Evolutionary conservation across 64 coral and sea anemone species (phyloP), one percentile per base, ranked within the genome.

Genomic region (Cladopsammia gracilis): DNA sequence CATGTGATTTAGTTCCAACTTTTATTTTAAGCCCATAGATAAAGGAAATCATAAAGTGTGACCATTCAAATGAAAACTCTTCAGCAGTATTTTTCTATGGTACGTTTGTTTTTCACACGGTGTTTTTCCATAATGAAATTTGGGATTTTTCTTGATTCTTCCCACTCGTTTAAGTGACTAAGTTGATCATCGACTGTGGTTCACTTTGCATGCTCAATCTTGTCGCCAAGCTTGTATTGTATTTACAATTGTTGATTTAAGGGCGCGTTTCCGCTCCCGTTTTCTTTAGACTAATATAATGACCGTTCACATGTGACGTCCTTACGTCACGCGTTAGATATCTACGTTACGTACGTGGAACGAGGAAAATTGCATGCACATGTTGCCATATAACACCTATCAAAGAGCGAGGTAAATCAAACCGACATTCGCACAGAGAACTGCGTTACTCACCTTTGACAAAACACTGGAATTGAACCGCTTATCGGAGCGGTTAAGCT

Each of bases 361-460:
- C 62, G 62, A 84, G 80, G 80, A 84, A 84, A 83, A 68, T 48
- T 24, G 34, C 20, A 84, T 67, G 43, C 60, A 67, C 59, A 46
- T 4, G 44, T n/a, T 15, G 58, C 34, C 2, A 23, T 46, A 61
- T 16, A 82, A 60, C 8, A 15, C 34, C 26, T 9, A 10, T 8
- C 80, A 20, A 18, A 23, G n/a, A 68, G 64, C 44, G 64, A 24
- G 16, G 22, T 10, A 66, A 49, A 47, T 49, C 13, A 19, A 24
- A 84, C 45, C 64, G 44, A 48, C 80, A 14, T 50, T 84, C 15
- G 62, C 48, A 2, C 19, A 2, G 19, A 15, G 9, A 82, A 34
- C 34, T 19, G 52, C 6, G 77, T 12, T 56, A 56, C 12, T 56
- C 20, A 25, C 1, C 23, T 69, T 25, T 22, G n/a, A 34, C 14